A percentile compares a stretch with the other conserved stretches of the same genome.
Evolutionary conservation across 2,797 vertebrate species (phyloP).

Genomic region (Lophius americanus): DNA sequence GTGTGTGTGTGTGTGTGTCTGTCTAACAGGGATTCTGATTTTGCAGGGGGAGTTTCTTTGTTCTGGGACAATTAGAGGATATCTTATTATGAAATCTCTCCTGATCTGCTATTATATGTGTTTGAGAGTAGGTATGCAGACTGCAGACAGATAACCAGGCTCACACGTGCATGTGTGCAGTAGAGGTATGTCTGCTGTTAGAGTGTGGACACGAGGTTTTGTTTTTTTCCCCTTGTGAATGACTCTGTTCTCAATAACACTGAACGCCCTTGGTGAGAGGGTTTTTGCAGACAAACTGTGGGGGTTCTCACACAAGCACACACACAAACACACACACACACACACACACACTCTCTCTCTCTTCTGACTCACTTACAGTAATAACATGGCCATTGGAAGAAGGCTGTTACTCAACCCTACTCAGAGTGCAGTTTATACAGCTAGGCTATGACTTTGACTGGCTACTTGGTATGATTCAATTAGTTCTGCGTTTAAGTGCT

Average conservation of each 20-base stretch:
- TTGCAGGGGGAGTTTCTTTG: conserved; percentile 58
- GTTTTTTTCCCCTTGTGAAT: background rate
- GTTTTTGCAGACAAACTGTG: conserved; percentile 20
- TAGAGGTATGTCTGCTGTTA: conserved; percentile 14
- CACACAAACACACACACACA: conserved; percentile 8
- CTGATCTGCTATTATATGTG: conserved; percentile 1
- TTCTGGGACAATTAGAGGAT: conserved; percentile 50
- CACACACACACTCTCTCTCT: conserved; percentile 21
- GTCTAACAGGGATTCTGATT: conserved; percentile 54
- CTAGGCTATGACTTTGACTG: conserved; percentile 22
- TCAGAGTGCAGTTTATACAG: conserved; percentile 51
- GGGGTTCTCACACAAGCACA: conserved; percentile 21
- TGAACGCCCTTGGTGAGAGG: conserved; percentile 42
- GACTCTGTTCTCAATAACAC: conserved; percentile 38
- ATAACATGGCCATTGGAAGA: conserved; percentile 44
- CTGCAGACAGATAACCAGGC: background rate
- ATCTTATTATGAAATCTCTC: conserved; percentile 45
- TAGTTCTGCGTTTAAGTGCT: conserved; percentile 22
- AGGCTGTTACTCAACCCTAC: conserved; percentile 48
- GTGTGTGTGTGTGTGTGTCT: conserved; percentile 38
- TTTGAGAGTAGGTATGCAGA: background rate
- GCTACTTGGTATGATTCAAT: conserved; percentile 56
- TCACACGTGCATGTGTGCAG: conserved; percentile 12
- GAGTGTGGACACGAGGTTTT: background rate
- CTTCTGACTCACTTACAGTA: conserved; percentile 60